These are phyloP conservation scores for Sitta europaea DNA, from an alignment of 2,113 vertebrate genomes.

Conservation along the genomic window DNA sequence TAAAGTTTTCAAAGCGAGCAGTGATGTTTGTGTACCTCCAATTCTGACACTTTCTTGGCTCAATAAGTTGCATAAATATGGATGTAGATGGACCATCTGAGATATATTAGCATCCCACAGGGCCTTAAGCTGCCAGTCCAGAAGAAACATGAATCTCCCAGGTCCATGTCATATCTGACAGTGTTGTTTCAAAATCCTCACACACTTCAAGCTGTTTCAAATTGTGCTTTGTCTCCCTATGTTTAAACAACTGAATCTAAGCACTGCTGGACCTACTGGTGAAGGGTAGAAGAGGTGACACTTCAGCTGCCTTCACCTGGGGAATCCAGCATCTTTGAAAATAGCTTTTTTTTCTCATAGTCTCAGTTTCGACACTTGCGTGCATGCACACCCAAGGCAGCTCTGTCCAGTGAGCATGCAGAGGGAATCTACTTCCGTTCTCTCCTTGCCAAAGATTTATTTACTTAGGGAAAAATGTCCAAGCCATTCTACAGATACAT, in stretches of 20 bases:
- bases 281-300: background rate
- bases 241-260: background rate
- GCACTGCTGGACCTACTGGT: background rate
- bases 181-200: background rate
- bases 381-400: background rate
- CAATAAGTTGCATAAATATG: background rate
- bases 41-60: background rate
- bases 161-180: background rate
- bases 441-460: background rate
- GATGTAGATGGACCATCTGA: background rate
- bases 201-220: background rate
- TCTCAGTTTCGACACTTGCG: background rate
- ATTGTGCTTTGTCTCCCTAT: background rate
- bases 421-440: background rate
- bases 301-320: background rate
- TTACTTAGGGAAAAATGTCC: background rate
- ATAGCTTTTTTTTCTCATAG: background rate
- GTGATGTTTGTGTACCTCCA: background rate
- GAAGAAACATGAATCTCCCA: background rate
- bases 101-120: background rate
- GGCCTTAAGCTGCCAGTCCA: background rate
- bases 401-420: background rate
- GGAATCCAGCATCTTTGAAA: background rate
- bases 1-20: background rate
- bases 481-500: background rate